These are phyloP conservation scores for Perca fluviatilis DNA, from an alignment of 2,113 vertebrate genomes.

Conservation along the genomic window DNA sequence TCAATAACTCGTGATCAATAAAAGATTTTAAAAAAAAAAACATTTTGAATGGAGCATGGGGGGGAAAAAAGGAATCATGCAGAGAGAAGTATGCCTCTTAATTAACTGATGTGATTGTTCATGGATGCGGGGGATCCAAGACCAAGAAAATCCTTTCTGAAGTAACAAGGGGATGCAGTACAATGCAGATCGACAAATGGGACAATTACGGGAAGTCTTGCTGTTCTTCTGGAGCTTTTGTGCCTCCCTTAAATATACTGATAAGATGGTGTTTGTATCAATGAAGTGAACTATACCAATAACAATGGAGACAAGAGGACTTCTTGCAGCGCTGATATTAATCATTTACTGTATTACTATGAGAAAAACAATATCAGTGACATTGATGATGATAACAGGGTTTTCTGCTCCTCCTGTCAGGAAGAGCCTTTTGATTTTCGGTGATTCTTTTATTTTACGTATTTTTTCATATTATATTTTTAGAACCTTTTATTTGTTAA, in stretches of 20 bases:
- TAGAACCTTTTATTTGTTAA: slow-evolving; percentile 70
- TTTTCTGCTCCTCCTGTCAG: slow-evolving; percentile 74
- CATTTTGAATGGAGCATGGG: slow-evolving; percentile 55
- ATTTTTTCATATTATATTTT: slow-evolving; percentile 75
- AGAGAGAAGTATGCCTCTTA: slow-evolving; percentile 51
- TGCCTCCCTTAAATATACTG: slow-evolving; percentile 66
- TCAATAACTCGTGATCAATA: slow-evolving; percentile 64
- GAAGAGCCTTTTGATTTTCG: slow-evolving; percentile 61
- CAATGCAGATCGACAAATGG: slow-evolving; percentile 34
- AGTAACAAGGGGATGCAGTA: slow-evolving; percentile 40
- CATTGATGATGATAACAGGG: slow-evolving; percentile 86
- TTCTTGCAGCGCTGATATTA: slow-evolving; percentile 78
- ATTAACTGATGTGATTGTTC: slow-evolving; percentile 62
- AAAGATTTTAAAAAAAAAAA: slow-evolving; percentile 29
- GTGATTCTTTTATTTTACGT: slow-evolving; percentile 64
- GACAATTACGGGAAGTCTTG: slow-evolving; percentile 44
- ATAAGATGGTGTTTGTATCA: slow-evolving; percentile 70
- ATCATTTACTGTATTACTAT: slow-evolving; percentile 81
- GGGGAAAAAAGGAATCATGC: slow-evolving; percentile 38
- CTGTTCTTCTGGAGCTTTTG: slow-evolving; percentile 71
- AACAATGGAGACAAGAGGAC: slow-evolving; percentile 59
- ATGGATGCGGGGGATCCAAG: slow-evolving; percentile 52
- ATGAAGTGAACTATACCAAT: slow-evolving; percentile 72
- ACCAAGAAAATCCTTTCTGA: slow-evolving; percentile 69
- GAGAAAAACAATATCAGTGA: slow-evolving; percentile 79